Percentiles rank a stretch among this genome's conserved stretches.
Conservation (phyloP, 2,888 invertebrate genomes). For the Gortyna flavago region DNA sequence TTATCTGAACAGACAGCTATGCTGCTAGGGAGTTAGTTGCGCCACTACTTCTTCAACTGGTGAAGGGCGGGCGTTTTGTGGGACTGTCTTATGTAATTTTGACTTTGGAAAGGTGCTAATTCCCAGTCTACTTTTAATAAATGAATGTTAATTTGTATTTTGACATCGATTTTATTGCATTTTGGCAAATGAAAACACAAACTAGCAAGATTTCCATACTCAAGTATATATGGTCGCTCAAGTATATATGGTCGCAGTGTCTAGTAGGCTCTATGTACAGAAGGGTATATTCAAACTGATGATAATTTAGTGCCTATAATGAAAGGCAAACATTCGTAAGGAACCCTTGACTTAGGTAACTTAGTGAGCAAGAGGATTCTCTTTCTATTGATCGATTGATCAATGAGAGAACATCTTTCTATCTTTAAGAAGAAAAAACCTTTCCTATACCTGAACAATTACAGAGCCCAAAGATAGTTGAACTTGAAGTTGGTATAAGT, state of each 20-base stretch:
- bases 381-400: too few relatives aligned
- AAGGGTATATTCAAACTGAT: neutral
- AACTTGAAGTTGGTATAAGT: too few relatives aligned
- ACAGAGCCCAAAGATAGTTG: neutral
- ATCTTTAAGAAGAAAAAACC: neutral
- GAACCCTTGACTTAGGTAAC: too few relatives aligned
- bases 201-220: neutral
- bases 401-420: neutral
- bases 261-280: neutral
- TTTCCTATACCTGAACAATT: neutral
- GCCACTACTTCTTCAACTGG: too few relatives aligned
- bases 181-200: neutral
- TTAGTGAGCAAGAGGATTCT: too few relatives aligned
- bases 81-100: too few relatives aligned
- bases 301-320: neutral
- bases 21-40: too few relatives aligned
- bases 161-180: neutral
- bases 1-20: too few relatives aligned
- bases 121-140: too few relatives aligned
- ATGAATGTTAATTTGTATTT: too few relatives aligned
- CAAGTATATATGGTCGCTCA: neutral
- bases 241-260: neutral
- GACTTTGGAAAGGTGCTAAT: too few relatives aligned
- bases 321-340: neutral
- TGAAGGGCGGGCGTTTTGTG: too few relatives aligned